Evolutionary conservation across 2,797 vertebrate species (phyloP), one percentile per base, ranked within the genome.

Genomic region (Numenius phaeopus): DNA sequence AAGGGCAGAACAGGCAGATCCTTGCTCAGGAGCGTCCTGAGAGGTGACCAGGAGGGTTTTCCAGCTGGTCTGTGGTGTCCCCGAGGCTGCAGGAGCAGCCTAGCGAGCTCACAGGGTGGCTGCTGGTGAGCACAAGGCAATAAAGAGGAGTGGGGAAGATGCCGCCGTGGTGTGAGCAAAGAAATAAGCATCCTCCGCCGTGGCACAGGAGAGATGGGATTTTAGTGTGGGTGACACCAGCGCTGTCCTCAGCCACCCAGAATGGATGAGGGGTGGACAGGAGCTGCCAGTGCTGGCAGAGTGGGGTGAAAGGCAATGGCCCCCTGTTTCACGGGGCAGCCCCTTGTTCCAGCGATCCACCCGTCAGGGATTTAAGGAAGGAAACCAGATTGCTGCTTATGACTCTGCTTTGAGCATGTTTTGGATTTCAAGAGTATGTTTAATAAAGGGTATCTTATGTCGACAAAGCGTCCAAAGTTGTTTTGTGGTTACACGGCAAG

Each of bases 351-450:
- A 76, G 66, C 1, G 14, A 50, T 9, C 66, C 70, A 30, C 37
- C 30, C 2, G 5, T 78, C 80, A 80, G 75, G 83, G 88, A 80
- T 57, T 59, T n/a, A 49, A 80, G 80, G 79, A 96, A 95, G 78
- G 88, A 89, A 94, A 94, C 70, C 70, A 89, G 94, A 93, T 57
- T 87, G 94, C 95, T 96, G 96, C 96, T 95, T 94, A 58, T 0
- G 22, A 90, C 83, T 86, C 90, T 89, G 85, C 94, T 95, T 96
- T 73, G 67, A 95, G 93, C 95, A 96, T 95, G 97, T 96, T 92
- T 84, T 55, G 94, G 96, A 34, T 87, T 96, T 90, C 70, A 86
- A 80, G 73, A 94, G 58, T 93, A 90, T 58, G 94, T 97, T 96
- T 96, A 95, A 97, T 97, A 96, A 97, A 97, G 83, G 96, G 59